Percentiles rank a stretch among this genome's conserved stretches.
Evolutionary conservation across 2,113 vertebrate species (phyloP).

Genomic region (Zosterops japonicus): DNA sequence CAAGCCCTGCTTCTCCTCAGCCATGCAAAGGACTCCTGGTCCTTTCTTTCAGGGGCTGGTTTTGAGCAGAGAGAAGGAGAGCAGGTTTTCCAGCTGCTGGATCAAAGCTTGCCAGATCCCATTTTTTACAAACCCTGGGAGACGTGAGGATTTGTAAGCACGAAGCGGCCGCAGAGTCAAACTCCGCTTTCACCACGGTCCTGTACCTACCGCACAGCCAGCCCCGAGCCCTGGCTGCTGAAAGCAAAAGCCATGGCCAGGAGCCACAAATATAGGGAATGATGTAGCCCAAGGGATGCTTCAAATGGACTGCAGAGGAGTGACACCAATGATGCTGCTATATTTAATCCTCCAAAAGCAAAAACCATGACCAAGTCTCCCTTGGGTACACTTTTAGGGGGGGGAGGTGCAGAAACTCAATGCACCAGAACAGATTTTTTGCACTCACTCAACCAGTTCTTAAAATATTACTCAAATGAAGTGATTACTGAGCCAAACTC

Average conservation of each 20-base stretch:
- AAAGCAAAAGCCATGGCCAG: background rate
- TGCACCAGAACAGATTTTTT: background rate
- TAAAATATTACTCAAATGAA: background rate
- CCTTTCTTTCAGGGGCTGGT: background rate
- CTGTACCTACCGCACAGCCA: background rate
- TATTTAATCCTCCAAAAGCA: slow-evolving; percentile 50
- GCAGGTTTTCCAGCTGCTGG: background rate
- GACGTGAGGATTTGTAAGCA: background rate
- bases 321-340: background rate
- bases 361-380: background rate
- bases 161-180: background rate
- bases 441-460: background rate
- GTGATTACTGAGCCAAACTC: background rate
- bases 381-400: background rate
- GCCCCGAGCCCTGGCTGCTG: background rate
- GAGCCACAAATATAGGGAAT: background rate
- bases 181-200: background rate
- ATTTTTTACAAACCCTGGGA: background rate
- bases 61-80: background rate
- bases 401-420: background rate
- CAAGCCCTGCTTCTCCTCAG: background rate
- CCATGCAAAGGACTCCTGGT: background rate
- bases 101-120: background rate
- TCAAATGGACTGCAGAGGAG: background rate
- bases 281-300: slow-evolving; percentile 10